Conservation (phyloP, 1,140 invertebrate genomes). For the Temnothorax nylanderi region DNA sequence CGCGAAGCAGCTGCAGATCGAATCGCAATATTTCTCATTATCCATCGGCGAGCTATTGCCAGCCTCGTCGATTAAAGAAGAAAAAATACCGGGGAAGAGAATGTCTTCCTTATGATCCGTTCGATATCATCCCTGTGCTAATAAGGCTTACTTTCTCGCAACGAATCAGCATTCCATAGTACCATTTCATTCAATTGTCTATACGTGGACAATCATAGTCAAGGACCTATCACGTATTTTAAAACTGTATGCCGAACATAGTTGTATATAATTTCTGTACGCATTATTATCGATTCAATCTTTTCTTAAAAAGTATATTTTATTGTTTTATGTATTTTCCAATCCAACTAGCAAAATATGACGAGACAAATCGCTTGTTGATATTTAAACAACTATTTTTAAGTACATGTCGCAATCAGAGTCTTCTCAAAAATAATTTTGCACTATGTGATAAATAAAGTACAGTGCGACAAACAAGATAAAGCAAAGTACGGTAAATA, state of each 20-base stretch:
- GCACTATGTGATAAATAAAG: background rate
- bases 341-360: background rate
- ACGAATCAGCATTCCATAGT: constrained; percentile 1
- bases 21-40: constrained; percentile 48
- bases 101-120: constrained; percentile 39
- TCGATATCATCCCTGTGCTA: constrained; percentile 30
- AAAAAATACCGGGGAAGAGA: constrained; percentile 39
- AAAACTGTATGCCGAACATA: background rate
- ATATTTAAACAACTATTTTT: background rate
- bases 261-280: background rate
- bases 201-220: background rate
- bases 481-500: background rate
- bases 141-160: constrained; percentile 17
- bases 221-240: constrained; percentile 18
- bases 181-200: constrained; percentile 29
- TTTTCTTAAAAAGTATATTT: background rate
- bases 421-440: background rate
- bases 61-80: constrained; percentile 11
- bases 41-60: constrained; percentile 11
- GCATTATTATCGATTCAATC: background rate
- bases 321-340: background rate
- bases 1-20: constrained; percentile 12
- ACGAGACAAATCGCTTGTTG: background rate
- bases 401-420: background rate
- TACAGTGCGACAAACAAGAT: too few relatives aligned